Evolutionary conservation across 2,888 invertebrate genomes (phyloP).

Genomic region (Encarsia formosa): DNA sequence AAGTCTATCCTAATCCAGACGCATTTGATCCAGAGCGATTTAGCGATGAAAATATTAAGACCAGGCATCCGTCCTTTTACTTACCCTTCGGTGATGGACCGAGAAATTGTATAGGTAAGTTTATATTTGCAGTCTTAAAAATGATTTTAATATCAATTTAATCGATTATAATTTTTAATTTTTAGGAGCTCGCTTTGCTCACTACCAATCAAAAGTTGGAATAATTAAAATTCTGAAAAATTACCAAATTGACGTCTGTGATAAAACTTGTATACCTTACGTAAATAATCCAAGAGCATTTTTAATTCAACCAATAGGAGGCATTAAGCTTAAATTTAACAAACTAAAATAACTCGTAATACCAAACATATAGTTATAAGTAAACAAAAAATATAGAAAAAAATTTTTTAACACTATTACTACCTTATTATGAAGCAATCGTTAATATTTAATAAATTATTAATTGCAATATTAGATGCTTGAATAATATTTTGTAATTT

Average conservation of each 20-base stretch:
- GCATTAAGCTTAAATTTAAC: constrained; percentile 38
- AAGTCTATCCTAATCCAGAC: constrained; percentile 36
- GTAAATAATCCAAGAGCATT: constrained; percentile 31
- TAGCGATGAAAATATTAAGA: constrained; percentile 22
- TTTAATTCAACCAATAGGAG: constrained; percentile 35
- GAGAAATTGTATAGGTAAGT: constrained; percentile 43
- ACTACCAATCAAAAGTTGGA: constrained; percentile 46
- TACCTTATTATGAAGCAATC: no score
- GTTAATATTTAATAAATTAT: no score
- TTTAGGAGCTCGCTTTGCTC: constrained; percentile 39
- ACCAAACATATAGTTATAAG: not conserved
- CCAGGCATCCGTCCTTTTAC: constrained; percentile 32
- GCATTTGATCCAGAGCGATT: constrained; percentile 39
- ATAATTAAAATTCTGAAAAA: constrained; percentile 41
- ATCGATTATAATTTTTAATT: constrained; percentile 4
- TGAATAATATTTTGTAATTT: no score
- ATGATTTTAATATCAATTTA: not conserved
- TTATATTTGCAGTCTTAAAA: not conserved
- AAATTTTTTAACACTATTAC: no score
- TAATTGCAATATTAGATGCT: no score
- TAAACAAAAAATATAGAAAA: no score
- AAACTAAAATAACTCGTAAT: constrained; percentile 22
- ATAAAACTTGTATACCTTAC: constrained; percentile 39
- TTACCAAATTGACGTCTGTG: constrained; percentile 42
- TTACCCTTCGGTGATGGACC: constrained; percentile 44